phyloP scores from a whole-genome alignment of 2,888 invertebrate genomes.

The Platerodrilus igneus region DNA sequence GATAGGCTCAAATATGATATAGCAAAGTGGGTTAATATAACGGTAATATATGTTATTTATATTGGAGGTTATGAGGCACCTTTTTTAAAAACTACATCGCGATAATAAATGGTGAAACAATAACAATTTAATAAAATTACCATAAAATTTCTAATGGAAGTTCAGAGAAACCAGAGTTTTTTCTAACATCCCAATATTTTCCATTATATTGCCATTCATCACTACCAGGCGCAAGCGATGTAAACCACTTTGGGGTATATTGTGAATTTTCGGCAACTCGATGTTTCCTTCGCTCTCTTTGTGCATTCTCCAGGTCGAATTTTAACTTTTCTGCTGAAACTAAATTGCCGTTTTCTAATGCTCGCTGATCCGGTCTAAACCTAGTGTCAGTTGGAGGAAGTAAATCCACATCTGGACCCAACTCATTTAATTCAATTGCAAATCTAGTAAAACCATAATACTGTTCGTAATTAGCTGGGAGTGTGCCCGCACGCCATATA shows the following conservation, averaged over 20 bases:
- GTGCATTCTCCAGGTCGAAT: conserved; percentile 65
- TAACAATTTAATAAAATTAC: conserved; percentile 48
- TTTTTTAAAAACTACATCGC: conserved; percentile 4
- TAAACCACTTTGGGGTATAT: conserved; percentile 59
- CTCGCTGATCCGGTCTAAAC: conserved; percentile 69
- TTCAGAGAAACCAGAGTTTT: conserved; percentile 61
- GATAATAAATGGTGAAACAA: conserved; percentile 4
- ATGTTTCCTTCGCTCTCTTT: conserved; percentile 64
- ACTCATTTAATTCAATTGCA: conserved; percentile 79
- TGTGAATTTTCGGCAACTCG: conserved; percentile 54
- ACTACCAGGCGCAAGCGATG: conserved; percentile 49
- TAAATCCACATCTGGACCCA: conserved; percentile 58
- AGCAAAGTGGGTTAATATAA: too few relatives aligned
- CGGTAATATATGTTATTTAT: too few relatives aligned
- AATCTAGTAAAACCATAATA: conserved; percentile 84
- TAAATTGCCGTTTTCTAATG: conserved; percentile 71
- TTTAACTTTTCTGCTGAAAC: conserved; percentile 68
- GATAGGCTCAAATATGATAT: too few relatives aligned
- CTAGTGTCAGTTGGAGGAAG: conserved; percentile 75
- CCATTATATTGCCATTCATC: conserved; percentile 69
- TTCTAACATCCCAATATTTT: conserved; percentile 70
- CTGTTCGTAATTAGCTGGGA: conserved; percentile 73
- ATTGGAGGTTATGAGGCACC: too few relatives aligned
- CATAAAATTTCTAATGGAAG: conserved; percentile 57
- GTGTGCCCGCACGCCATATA: conserved; percentile 75